Base-by-base conservation (phyloP, 2,888 invertebrate genomes). In the Notodonta dromedarius region DNA sequence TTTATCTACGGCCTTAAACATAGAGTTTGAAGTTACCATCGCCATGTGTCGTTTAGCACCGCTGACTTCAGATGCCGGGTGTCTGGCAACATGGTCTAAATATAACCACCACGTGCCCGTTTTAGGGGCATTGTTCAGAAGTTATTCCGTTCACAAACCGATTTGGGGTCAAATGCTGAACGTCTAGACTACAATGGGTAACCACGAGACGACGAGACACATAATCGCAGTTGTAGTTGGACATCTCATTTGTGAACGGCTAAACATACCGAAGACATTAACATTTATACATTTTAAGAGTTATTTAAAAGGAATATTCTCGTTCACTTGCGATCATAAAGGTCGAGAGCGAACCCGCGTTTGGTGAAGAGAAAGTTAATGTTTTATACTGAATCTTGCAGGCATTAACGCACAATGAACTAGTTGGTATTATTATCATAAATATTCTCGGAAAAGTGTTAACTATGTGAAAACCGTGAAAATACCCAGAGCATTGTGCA, bases 101-200 rank as follows among this genome's bases (percentile, higher is more conserved):
- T 85, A 78, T 86, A 87, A 71, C 68, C 61, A 83, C 87, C 92
- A 91, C 91, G 91, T 91, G 90, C 80, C 80, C 65, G 63, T 63
- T 72, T 77, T 73, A 83, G 84, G 85, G 84, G 87, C 87, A 86
- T 78, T 82, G 85, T 82, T 82, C 85, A 73, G 71, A 24, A 71
- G 57, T 60, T 59, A 72, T 70, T 77, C 72, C 78, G 71, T 76
- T 80, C 82, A 76, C 73, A 77, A 75, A 77, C 73, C 74, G 75
- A 86, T 88, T 77, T 88, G 84, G 79, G 90, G 90, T 90, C 90
- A 90, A 83, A 82, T 82, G 73, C 81, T 84, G 66, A 63, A 59
- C 73, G 82, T 86, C 84, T 86, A 82, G 81, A 83, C 84, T 59
- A 61, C 54, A 69, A 65, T 73, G 39, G 67, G 62, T 65, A 65